phyloP scores from a whole-genome alignment of 2,797 vertebrate species.

The Coregonus sp. region DNA sequence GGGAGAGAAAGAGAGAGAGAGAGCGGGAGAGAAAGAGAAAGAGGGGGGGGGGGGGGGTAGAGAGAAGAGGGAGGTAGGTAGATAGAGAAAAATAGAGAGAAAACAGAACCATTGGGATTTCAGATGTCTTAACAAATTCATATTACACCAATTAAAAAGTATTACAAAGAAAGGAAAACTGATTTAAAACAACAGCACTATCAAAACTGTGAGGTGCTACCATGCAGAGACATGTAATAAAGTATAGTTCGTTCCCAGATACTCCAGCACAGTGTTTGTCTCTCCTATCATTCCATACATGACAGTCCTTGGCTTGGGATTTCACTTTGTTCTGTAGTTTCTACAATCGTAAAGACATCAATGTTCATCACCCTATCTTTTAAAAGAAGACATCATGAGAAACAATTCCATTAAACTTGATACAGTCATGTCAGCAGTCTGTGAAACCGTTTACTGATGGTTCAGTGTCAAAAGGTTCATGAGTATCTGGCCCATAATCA shows the following conservation, averaged over 20 bases:
- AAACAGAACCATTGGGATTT: conserved; percentile 1
- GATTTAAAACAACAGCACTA: too few species aligned
- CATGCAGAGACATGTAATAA: conserved; percentile 7
- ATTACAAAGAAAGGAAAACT: not conserved
- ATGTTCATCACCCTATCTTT: conserved; percentile 56
- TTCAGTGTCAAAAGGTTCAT: conserved; percentile 52
- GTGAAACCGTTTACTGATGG: conserved; percentile 60
- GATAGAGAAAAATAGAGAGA: conserved; percentile 15
- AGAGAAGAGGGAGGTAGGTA: not conserved
- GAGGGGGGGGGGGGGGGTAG: conserved; percentile 27
- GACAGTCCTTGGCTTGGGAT: conserved; percentile 38
- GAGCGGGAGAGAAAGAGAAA: not conserved
- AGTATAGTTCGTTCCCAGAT: not conserved
- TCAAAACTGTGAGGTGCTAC: not conserved
- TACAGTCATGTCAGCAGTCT: conserved; percentile 53
- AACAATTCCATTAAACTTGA: conserved; percentile 56
- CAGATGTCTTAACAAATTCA: not conserved
- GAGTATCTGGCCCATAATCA: conserved; percentile 65
- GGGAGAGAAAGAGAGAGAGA: conserved; percentile 18
- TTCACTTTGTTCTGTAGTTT: conserved; percentile 42
- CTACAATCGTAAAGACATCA: conserved; percentile 63
- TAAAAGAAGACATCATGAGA: conserved; percentile 57
- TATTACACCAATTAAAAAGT: not conserved
- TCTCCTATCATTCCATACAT: not conserved
- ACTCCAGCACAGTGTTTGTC: too few species aligned